Evolutionary conservation across 2,797 vertebrate genomes (phyloP), one percentile per base, ranked within the genome.

Genomic region (Falco biarmicus): DNA sequence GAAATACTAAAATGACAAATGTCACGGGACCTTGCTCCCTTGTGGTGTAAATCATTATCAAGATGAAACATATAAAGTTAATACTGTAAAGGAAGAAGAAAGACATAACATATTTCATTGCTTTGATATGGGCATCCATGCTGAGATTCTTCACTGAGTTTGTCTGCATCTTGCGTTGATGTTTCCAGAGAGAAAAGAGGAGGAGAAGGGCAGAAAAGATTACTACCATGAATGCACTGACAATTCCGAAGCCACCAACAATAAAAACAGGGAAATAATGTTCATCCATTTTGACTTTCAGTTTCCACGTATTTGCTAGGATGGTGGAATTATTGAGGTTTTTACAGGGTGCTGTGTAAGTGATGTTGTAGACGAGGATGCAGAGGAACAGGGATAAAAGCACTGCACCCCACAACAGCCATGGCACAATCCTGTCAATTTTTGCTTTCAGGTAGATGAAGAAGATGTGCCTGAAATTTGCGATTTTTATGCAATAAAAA

Each of bases 401-500:
- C 48, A 76, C 18, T 13, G 97, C 97, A 45, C 53, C 68, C 54
- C 93, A 19, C 26, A 97, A 87, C 54, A 97, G 31, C 90, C 91
- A 92, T 8, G 51, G 37, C 34, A 93, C 69, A 3, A 95, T 47
- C 57, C 84, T 94, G 28, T 93, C 91, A 61, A 96, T 92, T 63
- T 87, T 96, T 76, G 77, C 81, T 95, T 97, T 97, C 74, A 97
- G 78, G 73, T 92, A 96, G 60, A 93, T 56, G 87, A 98, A 98
- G 51, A 31, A 76, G 2, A 19, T 37, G 28, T 94, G 86, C 20
- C 73, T 90, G 68, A 97, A 97, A 59, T 64, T 87, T 22, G 91
- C 80, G 65, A 97, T 96, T 88, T 97, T 98, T 80, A 97, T 68
- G 0, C 95, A 97, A 45, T 97, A 97, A 92, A 98, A 98, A 10